Percentiles rank a stretch among this genome's conserved stretches.
phyloP scores from a whole-genome alignment of 2,113 vertebrate genomes.

The Australoheros scitulus region DNA sequence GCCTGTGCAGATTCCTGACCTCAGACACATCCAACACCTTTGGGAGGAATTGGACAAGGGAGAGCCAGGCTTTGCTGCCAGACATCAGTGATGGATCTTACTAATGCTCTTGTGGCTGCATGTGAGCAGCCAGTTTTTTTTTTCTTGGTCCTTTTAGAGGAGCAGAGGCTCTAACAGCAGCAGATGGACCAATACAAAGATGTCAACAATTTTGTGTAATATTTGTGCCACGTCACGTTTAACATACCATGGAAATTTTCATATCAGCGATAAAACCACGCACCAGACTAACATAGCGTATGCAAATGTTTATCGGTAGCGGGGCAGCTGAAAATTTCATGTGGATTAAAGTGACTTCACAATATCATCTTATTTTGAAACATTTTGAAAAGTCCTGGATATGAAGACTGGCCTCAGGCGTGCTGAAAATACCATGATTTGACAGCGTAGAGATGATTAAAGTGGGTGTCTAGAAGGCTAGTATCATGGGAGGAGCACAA shows the following conservation, averaged over 20 bases:
- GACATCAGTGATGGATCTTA: not conserved
- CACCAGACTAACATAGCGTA: not conserved
- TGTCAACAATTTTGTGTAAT: not conserved
- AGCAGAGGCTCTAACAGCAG: not conserved
- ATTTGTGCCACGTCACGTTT: not conserved
- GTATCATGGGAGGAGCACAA: slow-evolving; percentile 22
- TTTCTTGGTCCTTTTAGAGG: not conserved
- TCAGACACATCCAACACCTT: not conserved
- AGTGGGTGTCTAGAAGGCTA: slow-evolving; percentile 14
- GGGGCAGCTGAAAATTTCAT: not conserved
- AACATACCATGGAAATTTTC: not conserved
- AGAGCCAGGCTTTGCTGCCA: slow-evolving; percentile 4
- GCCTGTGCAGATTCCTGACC: not conserved
- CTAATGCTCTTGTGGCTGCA: not conserved
- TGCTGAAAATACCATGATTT: not conserved
- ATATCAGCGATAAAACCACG: not conserved
- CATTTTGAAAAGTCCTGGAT: not conserved
- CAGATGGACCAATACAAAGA: too few species aligned
- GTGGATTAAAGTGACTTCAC: not conserved
- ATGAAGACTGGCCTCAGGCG: not conserved
- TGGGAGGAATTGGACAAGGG: not conserved
- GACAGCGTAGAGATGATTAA: slow-evolving; percentile 7
- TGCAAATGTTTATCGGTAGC: slow-evolving; percentile 7
- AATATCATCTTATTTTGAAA: not conserved
- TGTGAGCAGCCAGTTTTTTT: not conserved